Conservation (phyloP, 2,888 invertebrate species). For the Rosalia funebris region DNA sequence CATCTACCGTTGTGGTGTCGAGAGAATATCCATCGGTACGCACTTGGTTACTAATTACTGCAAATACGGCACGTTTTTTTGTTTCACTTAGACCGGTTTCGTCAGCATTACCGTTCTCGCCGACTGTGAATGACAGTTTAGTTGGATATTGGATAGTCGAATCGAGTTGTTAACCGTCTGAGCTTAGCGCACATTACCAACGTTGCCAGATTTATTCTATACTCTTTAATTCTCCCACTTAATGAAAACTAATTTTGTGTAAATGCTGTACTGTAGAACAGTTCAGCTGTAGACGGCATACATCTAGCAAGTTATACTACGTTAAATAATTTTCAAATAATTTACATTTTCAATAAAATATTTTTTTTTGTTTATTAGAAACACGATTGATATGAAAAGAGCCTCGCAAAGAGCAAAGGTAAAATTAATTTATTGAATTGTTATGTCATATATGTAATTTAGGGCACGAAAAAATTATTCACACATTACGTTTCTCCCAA, state of each 20-base stretch:
- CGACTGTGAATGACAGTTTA: conserved; percentile 35
- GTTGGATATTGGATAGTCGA: neutral
- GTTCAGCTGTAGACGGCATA: too few relatives aligned
- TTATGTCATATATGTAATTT: too few relatives aligned
- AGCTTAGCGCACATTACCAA: conserved; percentile 6
- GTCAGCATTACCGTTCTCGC: neutral
- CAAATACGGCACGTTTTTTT: conserved; percentile 35
- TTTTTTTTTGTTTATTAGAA: neutral
- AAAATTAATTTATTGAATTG: too few relatives aligned
- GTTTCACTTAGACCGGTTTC: conserved; percentile 29
- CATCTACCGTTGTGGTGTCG: conserved; percentile 36
- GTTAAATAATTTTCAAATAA: neutral
- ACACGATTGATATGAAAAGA: neutral
- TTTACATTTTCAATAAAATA: neutral
- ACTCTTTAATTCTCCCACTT: neutral
- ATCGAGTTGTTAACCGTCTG: conserved; percentile 22
- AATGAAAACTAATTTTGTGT: neutral
- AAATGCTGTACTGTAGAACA: neutral
- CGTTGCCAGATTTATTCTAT: conserved; percentile 17
- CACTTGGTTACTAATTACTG: conserved; percentile 30
- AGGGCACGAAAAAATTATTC: too few relatives aligned
- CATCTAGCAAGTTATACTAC: neutral
- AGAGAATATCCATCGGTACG: conserved; percentile 28
- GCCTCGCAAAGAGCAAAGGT: too few relatives aligned
- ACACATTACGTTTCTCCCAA: too few relatives aligned